A percentile compares a stretch with the other conserved stretches of the same genome.
Evolutionary conservation across 2,113 vertebrate species (phyloP).

Genomic region (Tylochromis polylepis): DNA sequence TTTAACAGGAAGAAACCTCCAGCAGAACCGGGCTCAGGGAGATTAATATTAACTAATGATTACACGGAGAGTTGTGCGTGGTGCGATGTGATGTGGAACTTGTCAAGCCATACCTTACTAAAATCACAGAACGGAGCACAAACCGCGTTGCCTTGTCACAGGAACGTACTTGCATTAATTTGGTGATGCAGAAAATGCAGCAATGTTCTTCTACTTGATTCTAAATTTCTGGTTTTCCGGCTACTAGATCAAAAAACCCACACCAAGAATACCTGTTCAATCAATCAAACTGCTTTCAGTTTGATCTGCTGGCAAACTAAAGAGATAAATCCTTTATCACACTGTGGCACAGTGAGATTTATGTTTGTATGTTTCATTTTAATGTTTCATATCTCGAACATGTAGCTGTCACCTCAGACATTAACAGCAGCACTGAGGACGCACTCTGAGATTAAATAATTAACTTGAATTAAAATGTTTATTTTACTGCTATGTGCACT

Average conservation of each 20-base stretch:
- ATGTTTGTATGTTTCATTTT: background rate
- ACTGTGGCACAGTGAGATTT: background rate
- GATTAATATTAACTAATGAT: background rate
- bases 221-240: background rate
- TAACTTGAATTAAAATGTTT: rapidly evolving
- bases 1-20: background rate
- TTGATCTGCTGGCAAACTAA: background rate
- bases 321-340: background rate
- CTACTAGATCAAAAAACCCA: rapidly evolving
- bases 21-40: background rate
- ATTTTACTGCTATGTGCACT: background rate
- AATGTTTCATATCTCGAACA: background rate
- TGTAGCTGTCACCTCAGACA: background rate
- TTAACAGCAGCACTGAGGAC: background rate
- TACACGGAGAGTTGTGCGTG: background rate
- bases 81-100: background rate
- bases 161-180: background rate
- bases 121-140: background rate
- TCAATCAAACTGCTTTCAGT: background rate
- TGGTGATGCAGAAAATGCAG: rapidly evolving
- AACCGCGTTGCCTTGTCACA: background rate
- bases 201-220: background rate
- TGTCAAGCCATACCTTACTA: background rate
- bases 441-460: background rate
- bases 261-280: background rate